phyloP scores from a whole-genome alignment of 1,140 invertebrate genomes.

The Scylla paramamosain region DNA sequence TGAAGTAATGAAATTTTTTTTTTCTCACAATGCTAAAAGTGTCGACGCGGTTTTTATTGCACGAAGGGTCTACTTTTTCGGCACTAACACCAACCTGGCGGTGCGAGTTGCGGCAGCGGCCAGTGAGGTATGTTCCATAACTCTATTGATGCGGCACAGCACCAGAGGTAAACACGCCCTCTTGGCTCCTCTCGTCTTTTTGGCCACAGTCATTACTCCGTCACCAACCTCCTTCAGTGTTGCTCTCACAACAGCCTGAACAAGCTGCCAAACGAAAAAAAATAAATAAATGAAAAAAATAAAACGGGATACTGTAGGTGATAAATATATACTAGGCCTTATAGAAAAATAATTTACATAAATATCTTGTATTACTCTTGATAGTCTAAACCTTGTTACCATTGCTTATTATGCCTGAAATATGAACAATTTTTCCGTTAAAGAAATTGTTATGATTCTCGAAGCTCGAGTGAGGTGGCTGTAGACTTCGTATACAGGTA shows the following conservation, averaged over 20 bases:
- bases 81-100: not conserved
- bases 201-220: not conserved
- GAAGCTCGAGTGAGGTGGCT: too few relatives aligned
- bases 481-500: too few relatives aligned
- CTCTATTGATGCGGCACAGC: not conserved
- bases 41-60: too few relatives aligned
- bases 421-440: too few relatives aligned
- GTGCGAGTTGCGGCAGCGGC: conserved; percentile 5
- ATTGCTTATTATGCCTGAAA: too few relatives aligned
- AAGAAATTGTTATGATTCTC: too few relatives aligned
- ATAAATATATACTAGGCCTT: too few relatives aligned
- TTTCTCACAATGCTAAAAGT: too few relatives aligned
- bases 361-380: not conserved
- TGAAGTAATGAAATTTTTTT: too few relatives aligned
- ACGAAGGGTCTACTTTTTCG: not conserved
- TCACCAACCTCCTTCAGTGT: not conserved
- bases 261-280: not conserved
- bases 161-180: not conserved
- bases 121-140: not conserved
- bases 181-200: not conserved
- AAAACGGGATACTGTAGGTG: not conserved
- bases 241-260: not conserved
- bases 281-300: not conserved
- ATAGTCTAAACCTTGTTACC: not conserved
- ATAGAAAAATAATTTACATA: not conserved